These are phyloP conservation scores for Leucosticte australis DNA, from an alignment of 2,113 vertebrate genomes.

Conservation along the genomic window DNA sequence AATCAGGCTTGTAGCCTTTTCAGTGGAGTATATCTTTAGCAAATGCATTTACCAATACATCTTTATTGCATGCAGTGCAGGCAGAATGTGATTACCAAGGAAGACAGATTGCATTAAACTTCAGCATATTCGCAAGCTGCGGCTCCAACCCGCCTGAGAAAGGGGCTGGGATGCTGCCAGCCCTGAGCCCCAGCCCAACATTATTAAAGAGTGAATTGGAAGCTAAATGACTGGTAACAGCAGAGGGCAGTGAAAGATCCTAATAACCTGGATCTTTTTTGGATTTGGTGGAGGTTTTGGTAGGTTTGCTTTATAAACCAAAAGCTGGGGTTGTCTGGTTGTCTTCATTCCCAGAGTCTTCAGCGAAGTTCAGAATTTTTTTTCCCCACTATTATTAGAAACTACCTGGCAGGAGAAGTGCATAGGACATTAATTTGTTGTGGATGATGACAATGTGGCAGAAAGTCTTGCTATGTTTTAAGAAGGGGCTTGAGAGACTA, in stretches of 20 bases:
- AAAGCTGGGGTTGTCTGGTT: neutral
- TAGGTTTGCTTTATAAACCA: neutral
- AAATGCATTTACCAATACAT: conserved; percentile 62
- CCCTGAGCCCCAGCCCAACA: neutral
- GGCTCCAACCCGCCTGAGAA: conserved; percentile 34
- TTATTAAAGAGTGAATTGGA: conserved; percentile 33
- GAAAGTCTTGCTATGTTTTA: neutral
- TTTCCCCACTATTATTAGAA: neutral
- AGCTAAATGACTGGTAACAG: conserved; percentile 37
- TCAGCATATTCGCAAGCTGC: conserved; percentile 54
- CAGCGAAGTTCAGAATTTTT: neutral
- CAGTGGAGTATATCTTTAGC: conserved; percentile 60
- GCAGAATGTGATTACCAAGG: conserved; percentile 62
- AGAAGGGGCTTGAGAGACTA: neutral
- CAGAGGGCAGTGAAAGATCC: conserved; percentile 54
- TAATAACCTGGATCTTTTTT: neutral
- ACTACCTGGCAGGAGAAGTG: neutral
- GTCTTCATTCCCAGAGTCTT: neutral
- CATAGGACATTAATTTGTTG: neutral
- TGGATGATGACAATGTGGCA: neutral
- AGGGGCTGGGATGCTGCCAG: conserved; percentile 60
- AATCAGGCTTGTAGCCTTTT: conserved; percentile 48
- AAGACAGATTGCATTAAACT: conserved; percentile 70
- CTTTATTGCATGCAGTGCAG: conserved; percentile 59
- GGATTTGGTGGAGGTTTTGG: neutral